Conservation (phyloP, 2,113 vertebrate species). For the Carlito syrichta region DNA sequence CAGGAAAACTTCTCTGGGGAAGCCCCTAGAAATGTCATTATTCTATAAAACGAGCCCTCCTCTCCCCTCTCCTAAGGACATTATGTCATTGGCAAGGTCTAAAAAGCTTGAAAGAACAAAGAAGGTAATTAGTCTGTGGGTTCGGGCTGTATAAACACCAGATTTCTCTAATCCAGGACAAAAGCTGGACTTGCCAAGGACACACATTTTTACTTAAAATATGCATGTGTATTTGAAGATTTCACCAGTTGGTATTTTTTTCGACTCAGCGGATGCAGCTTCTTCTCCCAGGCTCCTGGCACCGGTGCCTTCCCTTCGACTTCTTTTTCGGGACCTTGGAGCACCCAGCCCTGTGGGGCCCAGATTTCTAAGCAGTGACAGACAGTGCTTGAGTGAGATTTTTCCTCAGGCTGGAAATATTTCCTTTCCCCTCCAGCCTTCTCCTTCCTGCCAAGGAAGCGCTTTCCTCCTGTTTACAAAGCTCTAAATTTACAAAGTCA, state of each 20-base stretch:
- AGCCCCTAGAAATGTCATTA: not conserved
- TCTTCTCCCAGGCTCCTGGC: not conserved
- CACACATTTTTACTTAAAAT: not conserved
- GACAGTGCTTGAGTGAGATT: not conserved
- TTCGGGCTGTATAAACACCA: not conserved
- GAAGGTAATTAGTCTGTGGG: not conserved
- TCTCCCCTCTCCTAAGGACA: not conserved
- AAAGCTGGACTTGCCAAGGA: not conserved
- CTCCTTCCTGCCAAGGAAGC: not conserved
- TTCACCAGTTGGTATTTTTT: not conserved
- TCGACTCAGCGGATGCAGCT: not conserved
- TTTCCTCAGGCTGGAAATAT: not conserved
- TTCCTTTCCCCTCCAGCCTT: not conserved
- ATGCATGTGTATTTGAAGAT: not conserved
- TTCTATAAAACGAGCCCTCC: not conserved
- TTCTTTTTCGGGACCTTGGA: not conserved
- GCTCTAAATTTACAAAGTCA: conserved; percentile 32
- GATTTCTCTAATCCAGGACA: not conserved
- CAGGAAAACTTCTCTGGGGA: not conserved
- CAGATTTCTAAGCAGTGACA: not conserved
- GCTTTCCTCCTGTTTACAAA: conserved; percentile 17
- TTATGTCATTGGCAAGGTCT: not conserved
- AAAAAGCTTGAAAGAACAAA: conserved; percentile 17
- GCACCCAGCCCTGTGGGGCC: not conserved
- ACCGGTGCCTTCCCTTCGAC: not conserved